Percentiles rank a stretch among this genome's conserved stretches.
phyloP scores from a whole-genome alignment of 2,888 invertebrate genomes.

The Acleris laterana region DNA sequence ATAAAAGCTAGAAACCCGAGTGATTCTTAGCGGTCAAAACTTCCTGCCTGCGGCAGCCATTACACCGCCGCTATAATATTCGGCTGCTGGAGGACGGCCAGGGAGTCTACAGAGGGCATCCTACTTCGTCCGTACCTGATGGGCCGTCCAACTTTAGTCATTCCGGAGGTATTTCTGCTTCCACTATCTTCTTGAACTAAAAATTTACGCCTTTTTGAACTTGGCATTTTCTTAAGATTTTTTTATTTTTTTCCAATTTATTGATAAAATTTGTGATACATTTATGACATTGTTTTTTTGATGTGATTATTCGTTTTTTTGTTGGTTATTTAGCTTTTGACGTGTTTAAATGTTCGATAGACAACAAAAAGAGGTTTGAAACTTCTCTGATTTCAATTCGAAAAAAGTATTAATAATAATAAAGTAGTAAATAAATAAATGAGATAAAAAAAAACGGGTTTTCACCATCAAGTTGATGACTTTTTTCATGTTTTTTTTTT shows the following conservation, averaged over 20 bases:
- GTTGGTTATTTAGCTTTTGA: not conserved
- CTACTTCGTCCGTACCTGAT: constrained; percentile 51
- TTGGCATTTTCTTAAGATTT: constrained; percentile 61
- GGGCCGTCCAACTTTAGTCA: constrained; percentile 57
- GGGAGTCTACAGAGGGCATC: too few relatives aligned
- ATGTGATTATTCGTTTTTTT: constrained; percentile 2
- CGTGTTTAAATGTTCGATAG: not conserved
- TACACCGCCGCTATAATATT: too few relatives aligned
- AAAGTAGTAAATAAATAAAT: too few relatives aligned
- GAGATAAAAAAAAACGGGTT: too few relatives aligned
- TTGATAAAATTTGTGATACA: not conserved
- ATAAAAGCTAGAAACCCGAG: too few relatives aligned
- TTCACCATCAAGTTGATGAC: too few relatives aligned
- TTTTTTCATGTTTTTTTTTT: too few relatives aligned
- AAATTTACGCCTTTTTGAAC: constrained; percentile 70
- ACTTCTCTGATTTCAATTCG: too few relatives aligned
- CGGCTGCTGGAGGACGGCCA: too few relatives aligned
- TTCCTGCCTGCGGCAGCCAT: too few relatives aligned
- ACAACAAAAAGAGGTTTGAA: not conserved
- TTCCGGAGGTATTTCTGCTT: constrained; percentile 46
- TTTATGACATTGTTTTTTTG: constrained; percentile 15
- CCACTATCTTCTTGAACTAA: constrained; percentile 67
- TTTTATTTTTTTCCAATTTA: constrained; percentile 33
- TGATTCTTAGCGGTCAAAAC: too few relatives aligned
- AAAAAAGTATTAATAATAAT: too few relatives aligned